A percentile compares a stretch with the other conserved stretches of the same genome.
Evolutionary conservation across 1,140 invertebrate genomes (phyloP).

Genomic region (Geopemphigus sp.): DNA sequence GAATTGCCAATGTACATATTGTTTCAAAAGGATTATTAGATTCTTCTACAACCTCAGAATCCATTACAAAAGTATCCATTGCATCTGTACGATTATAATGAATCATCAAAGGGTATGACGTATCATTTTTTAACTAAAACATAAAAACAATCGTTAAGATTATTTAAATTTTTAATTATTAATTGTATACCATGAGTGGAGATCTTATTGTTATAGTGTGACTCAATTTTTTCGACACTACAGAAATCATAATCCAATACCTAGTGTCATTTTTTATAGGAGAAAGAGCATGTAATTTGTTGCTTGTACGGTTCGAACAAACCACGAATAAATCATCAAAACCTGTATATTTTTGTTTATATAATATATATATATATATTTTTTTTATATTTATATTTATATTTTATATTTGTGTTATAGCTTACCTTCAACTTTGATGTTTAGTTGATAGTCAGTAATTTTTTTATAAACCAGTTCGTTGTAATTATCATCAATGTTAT

Average conservation of each 20-base stretch:
- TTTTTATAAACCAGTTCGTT: slow-evolving; percentile 58
- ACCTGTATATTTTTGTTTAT: slow-evolving; percentile 57
- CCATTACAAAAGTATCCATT: slow-evolving; percentile 61
- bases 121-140: slow-evolving; percentile 72
- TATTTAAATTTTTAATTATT: neutral
- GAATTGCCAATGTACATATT: slow-evolving; percentile 67
- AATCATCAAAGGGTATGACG: slow-evolving; percentile 70
- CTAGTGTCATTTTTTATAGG: slow-evolving; percentile 66
- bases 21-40: slow-evolving; percentile 75
- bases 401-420: too few species aligned
- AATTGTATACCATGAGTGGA: slow-evolving; percentile 66
- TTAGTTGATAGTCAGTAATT: slow-evolving; percentile 64
- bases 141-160: slow-evolving; percentile 37
- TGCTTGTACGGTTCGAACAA: slow-evolving; percentile 68
- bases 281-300: slow-evolving; percentile 68
- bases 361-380: neutral
- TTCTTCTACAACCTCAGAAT: slow-evolving; percentile 64
- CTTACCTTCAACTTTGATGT: slow-evolving; percentile 60
- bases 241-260: slow-evolving; percentile 69
- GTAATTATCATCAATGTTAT: slow-evolving; percentile 24
- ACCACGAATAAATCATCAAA: slow-evolving; percentile 70
- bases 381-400: neutral
- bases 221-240: slow-evolving; percentile 62
- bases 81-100: slow-evolving; percentile 68
- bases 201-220: slow-evolving; percentile 68